Evolutionary conservation across 2,888 invertebrate genomes (phyloP), one percentile per base, ranked within the genome.

Genomic region (Tipula confusa): DNA sequence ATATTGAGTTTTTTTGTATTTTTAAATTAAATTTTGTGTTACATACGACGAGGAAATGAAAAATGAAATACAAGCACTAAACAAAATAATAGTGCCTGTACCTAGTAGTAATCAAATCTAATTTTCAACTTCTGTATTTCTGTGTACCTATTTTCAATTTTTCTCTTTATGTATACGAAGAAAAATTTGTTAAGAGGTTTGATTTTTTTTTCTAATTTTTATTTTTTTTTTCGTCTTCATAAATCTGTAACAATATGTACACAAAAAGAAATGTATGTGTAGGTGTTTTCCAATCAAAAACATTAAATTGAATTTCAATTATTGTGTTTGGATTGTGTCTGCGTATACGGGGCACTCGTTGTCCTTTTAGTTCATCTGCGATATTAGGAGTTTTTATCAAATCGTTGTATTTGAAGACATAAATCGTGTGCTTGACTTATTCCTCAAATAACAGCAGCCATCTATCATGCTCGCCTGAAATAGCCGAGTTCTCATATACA

Each of bases 71-170:
- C 64, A 64, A 64, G 24, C 18, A 24, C 24, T 64, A 24, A 24
- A 64, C 24, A 64, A 24, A 64, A 9, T 64, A 64, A 64, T 64
- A 7, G 64, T 64, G 15, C 5, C 15, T 15, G 5, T 43, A 43
- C 11, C 15, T 15, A 64, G 24, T 64, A 64, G 9, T 64, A 64
- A 64, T 64, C 6, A 64, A 64, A 64, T 64, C 64, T 64, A 64
- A 64, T 64, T 64, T 64, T 64, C 64, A 64, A 64, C 64, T 64
- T 64, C 24, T 64, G 64, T 64, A 64, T 64, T 64, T 24, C 64
- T 9, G 24, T 64, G n/a, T 24, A 64, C 64, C 64, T 64, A 64
- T 64, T 64, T 64, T 24, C 64, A 9, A 64, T 64, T 24, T 64
- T 64, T 11, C 64, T 64, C 64, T 64, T 18, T 48, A 13, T 7